phyloP scores from a whole-genome alignment of 2,113 vertebrate genomes.

The Lagenorhynchus albirostris region DNA sequence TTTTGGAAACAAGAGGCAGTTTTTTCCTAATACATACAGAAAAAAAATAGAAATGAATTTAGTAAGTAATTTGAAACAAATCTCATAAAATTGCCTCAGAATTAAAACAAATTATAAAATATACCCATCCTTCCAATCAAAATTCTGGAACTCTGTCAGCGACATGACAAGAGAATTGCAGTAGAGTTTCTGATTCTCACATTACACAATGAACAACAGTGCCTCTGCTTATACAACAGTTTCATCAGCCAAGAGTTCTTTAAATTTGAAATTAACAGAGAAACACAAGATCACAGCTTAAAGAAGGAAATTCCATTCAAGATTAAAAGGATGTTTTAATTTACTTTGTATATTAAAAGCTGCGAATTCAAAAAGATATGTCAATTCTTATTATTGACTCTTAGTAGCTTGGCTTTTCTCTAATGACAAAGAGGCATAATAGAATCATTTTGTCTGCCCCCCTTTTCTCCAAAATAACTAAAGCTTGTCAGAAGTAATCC shows the following conservation, averaged over 20 bases:
- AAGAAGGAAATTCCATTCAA: conserved; percentile 3
- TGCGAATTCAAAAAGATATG: not conserved
- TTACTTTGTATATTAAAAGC: conserved; percentile 27
- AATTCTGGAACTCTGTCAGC: not conserved
- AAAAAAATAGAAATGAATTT: conserved; percentile 38
- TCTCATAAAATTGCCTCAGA: conserved; percentile 15
- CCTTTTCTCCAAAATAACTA: not conserved
- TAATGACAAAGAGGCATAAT: not conserved
- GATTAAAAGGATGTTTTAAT: conserved; percentile 26
- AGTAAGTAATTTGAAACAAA: conserved; percentile 28
- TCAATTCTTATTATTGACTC: not conserved
- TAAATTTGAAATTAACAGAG: conserved; percentile 58
- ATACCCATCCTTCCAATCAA: conserved; percentile 22
- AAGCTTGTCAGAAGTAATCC: not conserved
- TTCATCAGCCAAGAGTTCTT: conserved; percentile 39
- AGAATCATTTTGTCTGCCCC: not conserved
- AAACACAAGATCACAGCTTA: conserved; percentile 40
- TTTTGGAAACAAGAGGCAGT: not conserved
- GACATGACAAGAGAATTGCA: not conserved
- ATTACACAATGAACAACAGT: conserved; percentile 41
- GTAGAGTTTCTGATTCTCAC: not conserved
- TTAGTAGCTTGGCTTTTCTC: not conserved
- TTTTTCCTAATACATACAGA: not conserved
- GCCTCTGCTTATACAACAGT: conserved; percentile 32
- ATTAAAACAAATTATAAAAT: conserved; percentile 28